Conservation (phyloP, 2,113 vertebrate species). For the Saccopteryx leptura region DNA sequence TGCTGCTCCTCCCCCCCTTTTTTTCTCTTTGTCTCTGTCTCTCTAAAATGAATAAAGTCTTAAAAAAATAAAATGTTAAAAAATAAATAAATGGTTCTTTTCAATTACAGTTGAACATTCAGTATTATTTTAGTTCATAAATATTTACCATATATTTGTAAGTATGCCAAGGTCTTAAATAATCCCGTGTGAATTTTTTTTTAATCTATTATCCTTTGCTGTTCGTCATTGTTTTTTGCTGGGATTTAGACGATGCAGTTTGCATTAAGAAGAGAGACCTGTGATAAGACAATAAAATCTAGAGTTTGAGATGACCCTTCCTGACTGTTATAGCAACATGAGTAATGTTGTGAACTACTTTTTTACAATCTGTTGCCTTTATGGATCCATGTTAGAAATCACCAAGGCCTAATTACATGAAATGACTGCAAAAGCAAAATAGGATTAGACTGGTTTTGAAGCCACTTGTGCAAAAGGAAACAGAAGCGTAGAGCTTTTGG, state of each 20-base stretch:
- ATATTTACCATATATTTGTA: background rate
- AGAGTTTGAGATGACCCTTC: background rate
- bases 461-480: background rate
- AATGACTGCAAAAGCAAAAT: background rate
- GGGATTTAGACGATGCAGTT: background rate
- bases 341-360: background rate
- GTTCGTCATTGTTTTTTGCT: background rate
- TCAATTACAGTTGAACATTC: background rate
- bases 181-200: background rate
- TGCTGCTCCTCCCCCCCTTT: no score
- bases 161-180: background rate
- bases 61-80: no score
- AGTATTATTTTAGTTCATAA: background rate
- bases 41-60: no score
- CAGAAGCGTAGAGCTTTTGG: background rate
- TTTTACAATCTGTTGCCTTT: background rate
- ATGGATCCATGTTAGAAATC: background rate
- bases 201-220: background rate
- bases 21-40: no score
- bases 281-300: background rate
- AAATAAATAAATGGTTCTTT: background rate
- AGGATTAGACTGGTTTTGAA: background rate
- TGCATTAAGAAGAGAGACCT: background rate
- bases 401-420: background rate
- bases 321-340: background rate